phyloP scores from a whole-genome alignment of 1,140 invertebrate genomes.

The Trachymyrmex cornetzi region DNA sequence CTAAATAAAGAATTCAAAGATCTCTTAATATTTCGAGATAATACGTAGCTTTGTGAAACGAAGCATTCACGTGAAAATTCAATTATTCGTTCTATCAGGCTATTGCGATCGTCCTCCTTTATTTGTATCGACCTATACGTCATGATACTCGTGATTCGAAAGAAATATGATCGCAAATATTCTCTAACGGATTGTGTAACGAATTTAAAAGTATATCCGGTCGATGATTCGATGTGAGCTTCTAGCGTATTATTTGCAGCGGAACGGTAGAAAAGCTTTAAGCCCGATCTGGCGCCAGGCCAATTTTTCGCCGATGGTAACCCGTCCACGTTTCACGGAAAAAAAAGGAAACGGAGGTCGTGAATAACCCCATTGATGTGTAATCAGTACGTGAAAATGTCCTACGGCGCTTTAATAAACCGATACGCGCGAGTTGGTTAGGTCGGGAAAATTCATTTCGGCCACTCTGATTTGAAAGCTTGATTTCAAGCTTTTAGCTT shows the following conservation, averaged over 20 bases:
- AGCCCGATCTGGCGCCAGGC: slow-evolving; percentile 72
- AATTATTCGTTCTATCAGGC: slow-evolving; percentile 34
- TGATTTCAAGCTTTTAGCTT: slow-evolving; percentile 58
- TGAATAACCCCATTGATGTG: slow-evolving; percentile 75
- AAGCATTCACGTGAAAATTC: slow-evolving; percentile 22
- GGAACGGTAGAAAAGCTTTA: slow-evolving; percentile 71
- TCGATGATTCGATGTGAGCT: slow-evolving; percentile 50
- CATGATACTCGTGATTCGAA: slow-evolving; percentile 46
- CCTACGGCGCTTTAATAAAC: slow-evolving; percentile 75
- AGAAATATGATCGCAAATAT: slow-evolving; percentile 69
- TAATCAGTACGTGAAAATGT: slow-evolving; percentile 74
- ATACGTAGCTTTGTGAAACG: slow-evolving; percentile 38
- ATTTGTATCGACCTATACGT: slow-evolving; percentile 17
- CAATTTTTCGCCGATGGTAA: slow-evolving; percentile 73
- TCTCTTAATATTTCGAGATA: slow-evolving; percentile 28
- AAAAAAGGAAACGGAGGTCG: slow-evolving; percentile 71
- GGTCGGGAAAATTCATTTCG: slow-evolving; percentile 48
- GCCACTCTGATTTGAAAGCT: slow-evolving; percentile 46
- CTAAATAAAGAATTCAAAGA: background rate
- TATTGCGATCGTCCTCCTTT: background rate
- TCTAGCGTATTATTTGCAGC: slow-evolving; percentile 67
- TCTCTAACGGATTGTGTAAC: slow-evolving; percentile 64
- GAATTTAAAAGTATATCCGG: slow-evolving; percentile 71
- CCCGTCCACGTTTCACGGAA: slow-evolving; percentile 61
- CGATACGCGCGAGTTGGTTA: slow-evolving; percentile 67